Evolutionary conservation across 2,113 vertebrate species (phyloP), one percentile per base, ranked within the genome.

Genomic region (Baryphthengus martii): DNA sequence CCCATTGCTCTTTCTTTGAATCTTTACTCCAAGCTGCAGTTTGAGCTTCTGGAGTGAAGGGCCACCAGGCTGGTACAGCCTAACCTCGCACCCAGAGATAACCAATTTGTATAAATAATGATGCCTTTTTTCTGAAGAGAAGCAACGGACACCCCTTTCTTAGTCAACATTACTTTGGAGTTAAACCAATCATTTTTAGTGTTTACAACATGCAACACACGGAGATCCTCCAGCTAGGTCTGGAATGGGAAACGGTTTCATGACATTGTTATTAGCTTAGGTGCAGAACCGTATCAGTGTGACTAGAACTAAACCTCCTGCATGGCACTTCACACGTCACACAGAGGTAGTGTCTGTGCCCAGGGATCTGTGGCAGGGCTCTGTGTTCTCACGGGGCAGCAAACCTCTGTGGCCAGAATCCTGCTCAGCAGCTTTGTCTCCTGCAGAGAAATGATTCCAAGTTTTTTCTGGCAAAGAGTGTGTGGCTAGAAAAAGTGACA

Each of bases 281-380:
- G 31, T 0, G 4, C 31, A 55, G 49, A 39, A 65, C n/a, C 21
- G 0, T 6, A 47, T 13, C 6, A 75, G 26, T 3, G 2, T 9
- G 21, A 59, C 17, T 62, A 33, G 76, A 26, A 53, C 33, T 65
- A 47, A 20, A 86, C 65, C 9, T 70, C 56, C 42, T 23, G 35
- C 35, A 25, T 0, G 0, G 15, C n/a, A 37, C n/a, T 62, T 63
- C 0, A 0, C 10, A 20, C 4, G 29, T 17, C 70, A 59, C 0
- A 37, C 24, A 45, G 45, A 58, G 21, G 31, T 1, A 18, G 62
- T 10, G 25, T 4, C 35, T 53, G 3, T 7, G 7, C 24, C 4
- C 3, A 3, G 45, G 45, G 26, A n/a, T 15, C 35, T n/a, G 55
- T 17, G 61, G 47, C 59, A 45, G 29, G 47, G n/a, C 59, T 84